Conservation (phyloP, 1,140 invertebrate species). For the Conopomorpha cramerella region DNA sequence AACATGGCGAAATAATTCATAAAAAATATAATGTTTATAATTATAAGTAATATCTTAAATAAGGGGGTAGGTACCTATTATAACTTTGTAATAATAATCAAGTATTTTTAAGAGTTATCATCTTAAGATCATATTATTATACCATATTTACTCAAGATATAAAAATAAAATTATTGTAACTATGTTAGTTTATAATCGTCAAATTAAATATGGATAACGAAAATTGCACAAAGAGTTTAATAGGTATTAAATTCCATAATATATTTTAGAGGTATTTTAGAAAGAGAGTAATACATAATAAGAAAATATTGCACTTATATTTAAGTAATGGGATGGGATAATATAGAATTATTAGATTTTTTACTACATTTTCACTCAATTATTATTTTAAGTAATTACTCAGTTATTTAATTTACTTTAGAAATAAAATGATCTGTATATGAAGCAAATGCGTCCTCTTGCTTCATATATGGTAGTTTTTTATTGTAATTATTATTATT, state of each 20-base stretch:
- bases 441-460: constrained; percentile 51
- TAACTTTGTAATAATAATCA: too few species aligned
- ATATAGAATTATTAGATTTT: constrained; percentile 19
- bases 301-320: too few species aligned
- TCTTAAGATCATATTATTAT: too few species aligned
- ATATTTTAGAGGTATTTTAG: not conserved
- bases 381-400: constrained; percentile 9
- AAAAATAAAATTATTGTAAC: too few species aligned
- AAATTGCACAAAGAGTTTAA: constrained; percentile 14
- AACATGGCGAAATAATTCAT: not conserved
- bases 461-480: constrained; percentile 21
- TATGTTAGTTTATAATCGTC: too few species aligned
- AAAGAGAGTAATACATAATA: too few species aligned
- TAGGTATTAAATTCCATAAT: not conserved
- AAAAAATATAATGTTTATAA: not conserved
- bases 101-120: not conserved
- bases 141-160: too few species aligned
- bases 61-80: too few species aligned
- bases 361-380: constrained; percentile 40
- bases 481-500: constrained; percentile 2
- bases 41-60: not conserved
- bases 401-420: constrained; percentile 7
- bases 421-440: constrained; percentile 15
- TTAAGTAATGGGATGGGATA: too few species aligned
- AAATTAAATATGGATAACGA: too few species aligned